Base-by-base conservation (phyloP, 2,797 vertebrate genomes). In the Threskiornis aethiopicus region DNA sequence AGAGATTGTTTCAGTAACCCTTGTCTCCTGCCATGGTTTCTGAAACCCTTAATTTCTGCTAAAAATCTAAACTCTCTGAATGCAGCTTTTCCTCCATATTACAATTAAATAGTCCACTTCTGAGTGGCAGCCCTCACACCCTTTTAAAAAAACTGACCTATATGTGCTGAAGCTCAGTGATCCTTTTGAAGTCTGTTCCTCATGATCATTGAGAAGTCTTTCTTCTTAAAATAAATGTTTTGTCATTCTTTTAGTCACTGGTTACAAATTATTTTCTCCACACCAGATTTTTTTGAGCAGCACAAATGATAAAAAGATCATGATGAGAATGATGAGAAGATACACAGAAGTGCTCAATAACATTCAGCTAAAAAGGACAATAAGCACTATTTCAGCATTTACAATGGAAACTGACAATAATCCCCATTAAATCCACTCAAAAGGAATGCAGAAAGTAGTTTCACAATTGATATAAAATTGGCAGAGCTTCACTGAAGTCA, bases 321-420 rank as follows among this genome's bases (percentile, higher is more conserved):
- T n/a, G n/a, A n/a, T n/a, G n/a, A n/a, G n/a, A n/a, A n/a, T n/a
- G n/a, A n/a, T n/a, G 17, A 59, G 61, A 87, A 80, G 42, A 59
- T 84, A 14, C 49, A 89, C 15, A 73, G 24, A 95, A 93, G 6
- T 66, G 26, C 39, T 93, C 59, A 85, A 73, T 86, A 89, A 64
- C 8, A 80, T 67, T 37, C 81, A 26, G 9, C 25, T 93, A 42
- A 71, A 82, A 75, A 71, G 79, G 21, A 87, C 37, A 94, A 87
- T 72, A 77, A 84, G 41, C 20, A 71, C 24, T n/a, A 71, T 88
- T 85, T 88, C 82, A 92, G 10, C 39, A 73, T 85, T 73, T 80
- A 86, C 33, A 92, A 73, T 79, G 35, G 44, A 85, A 96, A 78
- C 13, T 18, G 47, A 89, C 59, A 92, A 84, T 86, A 84, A 94